Percentiles rank a stretch among this genome's conserved stretches.
These are phyloP conservation scores for Acanthosepion lycidas DNA, from an alignment of 2,888 invertebrate genomes.

Conservation along the genomic window DNA sequence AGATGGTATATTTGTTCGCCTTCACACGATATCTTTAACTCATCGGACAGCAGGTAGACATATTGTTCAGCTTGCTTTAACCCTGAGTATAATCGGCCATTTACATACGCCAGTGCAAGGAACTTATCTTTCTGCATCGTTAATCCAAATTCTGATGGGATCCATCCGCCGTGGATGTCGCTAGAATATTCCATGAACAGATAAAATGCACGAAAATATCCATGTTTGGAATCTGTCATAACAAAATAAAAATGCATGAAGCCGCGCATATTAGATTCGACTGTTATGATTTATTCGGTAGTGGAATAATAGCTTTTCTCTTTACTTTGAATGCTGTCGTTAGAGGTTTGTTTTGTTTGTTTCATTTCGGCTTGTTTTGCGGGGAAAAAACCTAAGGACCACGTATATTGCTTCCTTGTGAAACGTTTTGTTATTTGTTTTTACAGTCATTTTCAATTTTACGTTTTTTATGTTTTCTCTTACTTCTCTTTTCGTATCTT, in stretches of 20 bases:
- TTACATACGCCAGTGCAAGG: not conserved
- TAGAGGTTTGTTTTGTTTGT: not conserved
- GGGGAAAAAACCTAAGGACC: not conserved
- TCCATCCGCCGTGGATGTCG: not conserved
- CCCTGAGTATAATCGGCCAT: not conserved
- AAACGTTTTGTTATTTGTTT: no score
- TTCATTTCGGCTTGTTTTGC: not conserved
- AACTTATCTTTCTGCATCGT: conserved; percentile 11
- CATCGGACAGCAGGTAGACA: not conserved
- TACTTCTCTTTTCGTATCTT: no score
- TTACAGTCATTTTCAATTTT: no score
- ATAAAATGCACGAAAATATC: not conserved
- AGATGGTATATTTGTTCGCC: not conserved
- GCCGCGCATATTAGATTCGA: not conserved
- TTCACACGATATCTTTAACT: not conserved
- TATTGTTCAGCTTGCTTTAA: not conserved
- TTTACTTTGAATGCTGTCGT: no score
- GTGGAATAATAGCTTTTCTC: not conserved
- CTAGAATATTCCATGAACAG: not conserved
- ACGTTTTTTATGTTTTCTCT: no score
- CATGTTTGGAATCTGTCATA: not conserved
- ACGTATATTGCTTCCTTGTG: no score
- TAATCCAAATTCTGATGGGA: not conserved
- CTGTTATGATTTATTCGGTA: not conserved
- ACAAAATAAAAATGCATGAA: not conserved